These are phyloP conservation scores for Chiroxiphia lanceolata DNA, from an alignment of 2,797 vertebrate species.

Conservation along the genomic window DNA sequence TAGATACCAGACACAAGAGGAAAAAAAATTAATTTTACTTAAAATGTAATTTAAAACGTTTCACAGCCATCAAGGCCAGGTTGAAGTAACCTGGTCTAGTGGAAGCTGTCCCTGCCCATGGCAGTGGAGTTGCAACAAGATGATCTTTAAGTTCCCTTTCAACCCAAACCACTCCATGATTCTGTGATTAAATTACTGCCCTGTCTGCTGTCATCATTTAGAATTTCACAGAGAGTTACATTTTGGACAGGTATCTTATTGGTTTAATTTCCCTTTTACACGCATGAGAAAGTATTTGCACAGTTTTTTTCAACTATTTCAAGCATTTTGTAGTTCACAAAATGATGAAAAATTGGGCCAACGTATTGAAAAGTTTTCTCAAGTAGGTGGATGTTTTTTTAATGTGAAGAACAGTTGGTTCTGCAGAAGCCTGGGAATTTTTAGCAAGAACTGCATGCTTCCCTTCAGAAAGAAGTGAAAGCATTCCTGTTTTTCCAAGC, in stretches of 20 bases:
- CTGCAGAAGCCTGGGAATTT: slow-evolving; percentile 44
- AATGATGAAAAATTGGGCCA: not conserved
- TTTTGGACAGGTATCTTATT: not conserved
- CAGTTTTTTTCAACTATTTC: not conserved
- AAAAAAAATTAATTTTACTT: not conserved
- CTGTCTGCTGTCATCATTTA: not conserved
- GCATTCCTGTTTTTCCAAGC: slow-evolving; percentile 13
- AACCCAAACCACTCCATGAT: not conserved
- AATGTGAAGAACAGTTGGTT: slow-evolving; percentile 48
- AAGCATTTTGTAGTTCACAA: not conserved
- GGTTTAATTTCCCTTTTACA: not conserved
- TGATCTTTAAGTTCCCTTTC: not conserved
- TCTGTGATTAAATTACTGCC: not conserved
- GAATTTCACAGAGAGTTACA: not conserved
- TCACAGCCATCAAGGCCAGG: not conserved
- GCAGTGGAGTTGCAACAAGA: not conserved
- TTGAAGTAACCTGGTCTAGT: not conserved
- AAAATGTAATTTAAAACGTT: not conserved
- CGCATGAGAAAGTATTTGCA: not conserved
- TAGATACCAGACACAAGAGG: not conserved
- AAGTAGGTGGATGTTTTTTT: slow-evolving; percentile 11
- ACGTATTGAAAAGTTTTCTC: slow-evolving; percentile 18
- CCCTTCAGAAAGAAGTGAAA: slow-evolving; percentile 35
- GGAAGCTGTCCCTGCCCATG: not conserved
- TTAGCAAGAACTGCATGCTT: not conserved